Evolutionary conservation across 2,113 vertebrate genomes (phyloP), one percentile per base, ranked within the genome.

Genomic region (Stercorarius parasiticus): DNA sequence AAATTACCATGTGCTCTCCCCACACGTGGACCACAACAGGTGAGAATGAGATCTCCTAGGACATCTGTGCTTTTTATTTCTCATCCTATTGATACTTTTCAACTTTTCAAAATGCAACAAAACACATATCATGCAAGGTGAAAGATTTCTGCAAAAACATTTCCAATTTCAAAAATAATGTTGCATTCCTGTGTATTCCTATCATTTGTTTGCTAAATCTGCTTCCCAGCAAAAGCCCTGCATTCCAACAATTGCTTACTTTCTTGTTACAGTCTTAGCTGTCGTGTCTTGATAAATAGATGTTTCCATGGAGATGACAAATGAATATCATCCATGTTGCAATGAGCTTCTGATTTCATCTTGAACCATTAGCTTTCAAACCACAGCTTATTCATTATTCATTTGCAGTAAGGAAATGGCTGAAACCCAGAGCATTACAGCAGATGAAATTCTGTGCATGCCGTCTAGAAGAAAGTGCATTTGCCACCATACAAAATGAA

Each of bases 361-460:
- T 95, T 80, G 94, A 98, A 95, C 97, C 97, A 98, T 98, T 97
- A 97, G 96, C 95, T 97, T 97, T 92, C 93, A 89, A 97, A 90
- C 93, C 97, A 97, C 90, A 88, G 89, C 88, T 98, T 97, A 97
- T 98, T 97, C 96, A 97, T 98, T 98, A 98, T 98, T 98, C 97
- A 98, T 97, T 52, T 84, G 88, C 92, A 94, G 92, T 50, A 91
- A 98, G 96, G 97, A 98, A 97, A 97, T 95, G 94, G 96, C 95
- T 95, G 95, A 91, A 76, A 84, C 76, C 78, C 93, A 96, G 94
- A 87, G 73, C 93, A 65, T 92, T 96, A 97, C 82, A 77, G 95
- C 73, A 92, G 87, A 96, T 77, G 62, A 45, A 86, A 94, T 83
- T 83, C 73, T 50, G 61, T 72, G 74, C 49, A n/a, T 50, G 36